phyloP scores from a whole-genome alignment of 2,888 invertebrate genomes.

The Leptopilina drosophilae region DNA sequence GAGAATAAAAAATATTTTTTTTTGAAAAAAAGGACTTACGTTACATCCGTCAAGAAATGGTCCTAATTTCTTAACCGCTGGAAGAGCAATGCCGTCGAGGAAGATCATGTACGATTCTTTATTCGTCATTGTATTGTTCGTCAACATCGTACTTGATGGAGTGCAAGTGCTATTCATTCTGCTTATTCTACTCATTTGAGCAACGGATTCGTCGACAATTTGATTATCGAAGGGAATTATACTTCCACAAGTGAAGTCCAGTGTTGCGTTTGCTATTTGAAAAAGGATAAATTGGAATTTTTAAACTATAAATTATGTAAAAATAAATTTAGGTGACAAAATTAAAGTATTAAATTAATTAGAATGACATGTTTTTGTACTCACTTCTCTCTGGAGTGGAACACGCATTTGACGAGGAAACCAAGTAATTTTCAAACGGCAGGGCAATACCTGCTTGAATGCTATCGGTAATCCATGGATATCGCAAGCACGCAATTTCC shows the following conservation, averaged over 20 bases:
- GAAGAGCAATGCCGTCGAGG: slow-evolving; percentile 79
- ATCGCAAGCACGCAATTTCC: slow-evolving; percentile 84
- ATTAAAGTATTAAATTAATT: too few relatives aligned
- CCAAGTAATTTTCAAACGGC: slow-evolving; percentile 80
- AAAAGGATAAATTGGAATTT: neutral
- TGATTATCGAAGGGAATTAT: slow-evolving; percentile 68
- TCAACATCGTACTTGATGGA: neutral
- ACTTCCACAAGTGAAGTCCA: slow-evolving; percentile 79
- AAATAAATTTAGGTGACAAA: too few relatives aligned
- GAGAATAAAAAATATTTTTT: too few relatives aligned
- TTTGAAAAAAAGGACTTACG: slow-evolving; percentile 78
- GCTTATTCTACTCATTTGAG: slow-evolving; percentile 57
- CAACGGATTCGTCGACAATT: slow-evolving; percentile 67
- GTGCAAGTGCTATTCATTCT: slow-evolving; percentile 23
- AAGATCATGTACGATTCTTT: slow-evolving; percentile 57
- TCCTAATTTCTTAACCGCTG: slow-evolving; percentile 85
- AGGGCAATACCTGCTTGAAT: slow-evolving; percentile 84
- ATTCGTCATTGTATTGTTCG: slow-evolving; percentile 22
- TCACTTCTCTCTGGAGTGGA: slow-evolving; percentile 83
- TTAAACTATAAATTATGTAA: too few relatives aligned
- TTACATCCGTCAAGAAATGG: slow-evolving; percentile 93
- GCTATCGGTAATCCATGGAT: slow-evolving; percentile 90
- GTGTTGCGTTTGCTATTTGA: slow-evolving; percentile 64
- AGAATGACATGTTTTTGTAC: too few relatives aligned
- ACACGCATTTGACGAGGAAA: slow-evolving; percentile 79